These are phyloP conservation scores for Eriosoma lanigerum DNA, from an alignment of 1,140 invertebrate genomes.

Conservation along the genomic window DNA sequence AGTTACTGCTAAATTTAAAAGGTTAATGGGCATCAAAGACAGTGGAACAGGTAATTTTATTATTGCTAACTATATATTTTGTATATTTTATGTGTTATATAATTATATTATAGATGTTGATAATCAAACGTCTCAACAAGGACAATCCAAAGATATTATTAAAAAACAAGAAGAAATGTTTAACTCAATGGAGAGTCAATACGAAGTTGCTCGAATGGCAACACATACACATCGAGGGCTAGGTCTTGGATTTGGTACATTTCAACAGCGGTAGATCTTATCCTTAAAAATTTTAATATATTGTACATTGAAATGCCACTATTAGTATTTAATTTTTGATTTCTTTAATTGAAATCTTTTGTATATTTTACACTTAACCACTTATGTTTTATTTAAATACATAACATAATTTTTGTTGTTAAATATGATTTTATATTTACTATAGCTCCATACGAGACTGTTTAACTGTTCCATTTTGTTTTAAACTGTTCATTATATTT, in stretches of 20 bases:
- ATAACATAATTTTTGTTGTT: conserved; percentile 33
- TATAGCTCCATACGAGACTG: conserved; percentile 1
- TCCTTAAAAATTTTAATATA: not conserved
- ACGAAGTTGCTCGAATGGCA: conserved; percentile 87
- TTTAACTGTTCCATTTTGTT: not conserved
- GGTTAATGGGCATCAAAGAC: conserved; percentile 89
- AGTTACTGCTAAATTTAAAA: conserved; percentile 90
- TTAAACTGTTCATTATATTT: not conserved
- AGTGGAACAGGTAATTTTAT: conserved; percentile 24
- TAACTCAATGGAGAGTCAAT: conserved; percentile 87
- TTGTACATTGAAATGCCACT: conserved; percentile 36
- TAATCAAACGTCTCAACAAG: conserved; percentile 41
- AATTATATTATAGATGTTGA: not conserved
- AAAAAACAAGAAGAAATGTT: conserved; percentile 91
- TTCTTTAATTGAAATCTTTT: conserved; percentile 22
- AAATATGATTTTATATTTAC: not conserved
- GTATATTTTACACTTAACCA: conserved; percentile 39
- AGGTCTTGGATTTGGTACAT: conserved; percentile 75
- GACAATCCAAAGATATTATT: conserved; percentile 61
- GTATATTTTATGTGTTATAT: not conserved
- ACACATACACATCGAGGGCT: conserved; percentile 93
- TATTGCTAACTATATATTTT: not conserved
- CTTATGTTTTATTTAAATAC: conserved; percentile 42
- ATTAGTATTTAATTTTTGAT: conserved; percentile 44
- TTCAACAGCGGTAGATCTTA: conserved; percentile 52